A percentile compares a stretch with the other conserved stretches of the same genome.
Conservation (phyloP, 2,888 invertebrate genomes). For the Spialia ferax region DNA sequence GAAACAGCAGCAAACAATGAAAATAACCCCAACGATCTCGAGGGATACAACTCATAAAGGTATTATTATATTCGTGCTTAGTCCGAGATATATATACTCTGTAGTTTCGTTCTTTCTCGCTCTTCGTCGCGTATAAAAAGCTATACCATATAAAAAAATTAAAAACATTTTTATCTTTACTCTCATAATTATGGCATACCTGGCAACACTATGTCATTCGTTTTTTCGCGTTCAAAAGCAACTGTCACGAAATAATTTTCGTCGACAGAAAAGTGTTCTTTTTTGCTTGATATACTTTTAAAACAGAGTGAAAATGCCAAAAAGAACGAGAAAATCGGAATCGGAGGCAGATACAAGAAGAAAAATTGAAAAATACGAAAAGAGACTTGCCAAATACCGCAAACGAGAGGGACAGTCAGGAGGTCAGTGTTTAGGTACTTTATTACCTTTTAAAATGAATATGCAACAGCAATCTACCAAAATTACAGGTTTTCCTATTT, state of each 20-base stretch:
- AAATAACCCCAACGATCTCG: conserved; percentile 75
- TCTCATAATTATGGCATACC: background rate
- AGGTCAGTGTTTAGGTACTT: background rate
- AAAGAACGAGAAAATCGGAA: background rate
- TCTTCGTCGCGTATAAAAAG: background rate
- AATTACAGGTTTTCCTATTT: background rate
- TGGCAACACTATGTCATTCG: conserved; percentile 1
- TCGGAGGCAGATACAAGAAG: background rate
- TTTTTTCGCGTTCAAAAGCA: background rate
- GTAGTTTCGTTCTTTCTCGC: background rate
- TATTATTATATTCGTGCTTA: conserved; percentile 52
- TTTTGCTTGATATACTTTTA: background rate
- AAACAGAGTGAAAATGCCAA: background rate
- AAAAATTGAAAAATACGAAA: background rate
- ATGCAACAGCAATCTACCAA: background rate
- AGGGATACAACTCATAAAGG: conserved; percentile 79
- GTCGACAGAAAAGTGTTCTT: background rate
- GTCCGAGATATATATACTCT: background rate
- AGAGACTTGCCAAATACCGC: background rate
- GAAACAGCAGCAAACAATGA: conserved; percentile 83
- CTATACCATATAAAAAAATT: background rate
- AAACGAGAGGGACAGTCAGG: background rate
- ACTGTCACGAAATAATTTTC: background rate
- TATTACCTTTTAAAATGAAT: too few species aligned
- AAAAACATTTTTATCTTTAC: too few species aligned